Percentiles rank a stretch among this genome's conserved stretches.
phyloP scores from a whole-genome alignment of 2,888 invertebrate species.

The Stictocephala bisonia region DNA sequence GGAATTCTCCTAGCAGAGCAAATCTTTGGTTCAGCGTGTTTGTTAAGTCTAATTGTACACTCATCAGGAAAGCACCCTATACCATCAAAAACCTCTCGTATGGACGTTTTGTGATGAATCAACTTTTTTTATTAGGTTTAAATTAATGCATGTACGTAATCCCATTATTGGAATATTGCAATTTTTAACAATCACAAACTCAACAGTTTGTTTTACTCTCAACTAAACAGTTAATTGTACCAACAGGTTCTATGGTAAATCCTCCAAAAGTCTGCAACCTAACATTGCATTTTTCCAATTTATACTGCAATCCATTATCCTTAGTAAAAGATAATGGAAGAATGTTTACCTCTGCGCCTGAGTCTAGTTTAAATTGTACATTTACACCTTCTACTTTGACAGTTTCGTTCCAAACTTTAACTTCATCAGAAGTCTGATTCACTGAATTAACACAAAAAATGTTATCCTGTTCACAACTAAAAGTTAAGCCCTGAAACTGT shows the following conservation, averaged over 20 bases:
- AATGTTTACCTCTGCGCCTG: not conserved
- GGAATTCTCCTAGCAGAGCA: conserved; percentile 37
- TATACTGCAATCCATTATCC: not conserved
- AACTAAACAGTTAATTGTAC: not conserved
- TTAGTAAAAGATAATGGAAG: too few species aligned
- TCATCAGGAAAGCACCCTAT: conserved; percentile 37
- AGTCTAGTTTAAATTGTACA: conserved; percentile 1
- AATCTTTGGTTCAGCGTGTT: conserved; percentile 15
- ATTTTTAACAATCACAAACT: conserved; percentile 8
- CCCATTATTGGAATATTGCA: not conserved
- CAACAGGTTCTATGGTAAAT: not conserved
- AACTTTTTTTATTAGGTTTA: not conserved
- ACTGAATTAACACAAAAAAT: too few species aligned
- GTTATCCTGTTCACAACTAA: too few species aligned
- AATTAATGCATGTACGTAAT: too few species aligned
- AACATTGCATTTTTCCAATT: not conserved
- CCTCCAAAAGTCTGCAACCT: conserved; percentile 26
- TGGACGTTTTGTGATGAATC: conserved; percentile 18
- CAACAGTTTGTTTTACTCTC: not conserved
- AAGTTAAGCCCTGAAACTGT: too few species aligned
- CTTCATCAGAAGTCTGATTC: too few species aligned
- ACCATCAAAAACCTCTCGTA: conserved; percentile 38
- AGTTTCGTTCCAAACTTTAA: too few species aligned
- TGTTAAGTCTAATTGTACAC: conserved; percentile 25
- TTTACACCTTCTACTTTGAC: too few species aligned